Conservation (phyloP, 2,113 vertebrate species). For the Strigops habroptila region DNA sequence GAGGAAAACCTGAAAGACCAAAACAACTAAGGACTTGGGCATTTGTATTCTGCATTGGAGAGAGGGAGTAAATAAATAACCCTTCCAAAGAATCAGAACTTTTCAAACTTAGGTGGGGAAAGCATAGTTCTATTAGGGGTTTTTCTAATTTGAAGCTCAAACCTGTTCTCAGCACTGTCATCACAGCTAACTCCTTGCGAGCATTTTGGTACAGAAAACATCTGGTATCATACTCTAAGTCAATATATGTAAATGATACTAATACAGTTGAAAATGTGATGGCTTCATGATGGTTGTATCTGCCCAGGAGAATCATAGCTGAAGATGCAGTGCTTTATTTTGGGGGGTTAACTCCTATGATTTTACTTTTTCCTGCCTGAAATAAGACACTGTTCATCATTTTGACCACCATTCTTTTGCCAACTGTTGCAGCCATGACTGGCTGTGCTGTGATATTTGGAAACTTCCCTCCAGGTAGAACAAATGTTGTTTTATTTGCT, state of each 20-base stretch:
- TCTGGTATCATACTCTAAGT: not conserved
- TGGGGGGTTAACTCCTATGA: not conserved
- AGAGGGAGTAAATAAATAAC: not conserved
- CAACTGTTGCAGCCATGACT: slow-evolving; percentile 29
- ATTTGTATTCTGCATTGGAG: not conserved
- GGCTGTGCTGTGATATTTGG: slow-evolving; percentile 30
- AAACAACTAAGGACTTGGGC: rapidly evolving
- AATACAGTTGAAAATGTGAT: not conserved
- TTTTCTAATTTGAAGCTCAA: not conserved
- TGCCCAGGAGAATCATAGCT: not conserved
- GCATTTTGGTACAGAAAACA: not conserved
- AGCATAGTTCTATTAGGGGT: rapidly evolving
- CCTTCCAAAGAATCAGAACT: not conserved
- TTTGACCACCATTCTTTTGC: not conserved
- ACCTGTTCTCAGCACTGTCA: not conserved
- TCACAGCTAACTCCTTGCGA: not conserved
- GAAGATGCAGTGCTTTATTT: not conserved
- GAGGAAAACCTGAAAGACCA: not conserved
- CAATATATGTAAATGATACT: not conserved
- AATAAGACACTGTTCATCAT: not conserved
- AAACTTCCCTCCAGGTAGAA: slow-evolving; percentile 65
- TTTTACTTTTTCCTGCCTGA: not conserved
- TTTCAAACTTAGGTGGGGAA: not conserved
- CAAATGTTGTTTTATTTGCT: slow-evolving; percentile 72
- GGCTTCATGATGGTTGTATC: not conserved